These are phyloP conservation scores for Microctenopoma lineatum DNA, from an alignment of 2,797 vertebrate genomes.

Conservation along the genomic window DNA sequence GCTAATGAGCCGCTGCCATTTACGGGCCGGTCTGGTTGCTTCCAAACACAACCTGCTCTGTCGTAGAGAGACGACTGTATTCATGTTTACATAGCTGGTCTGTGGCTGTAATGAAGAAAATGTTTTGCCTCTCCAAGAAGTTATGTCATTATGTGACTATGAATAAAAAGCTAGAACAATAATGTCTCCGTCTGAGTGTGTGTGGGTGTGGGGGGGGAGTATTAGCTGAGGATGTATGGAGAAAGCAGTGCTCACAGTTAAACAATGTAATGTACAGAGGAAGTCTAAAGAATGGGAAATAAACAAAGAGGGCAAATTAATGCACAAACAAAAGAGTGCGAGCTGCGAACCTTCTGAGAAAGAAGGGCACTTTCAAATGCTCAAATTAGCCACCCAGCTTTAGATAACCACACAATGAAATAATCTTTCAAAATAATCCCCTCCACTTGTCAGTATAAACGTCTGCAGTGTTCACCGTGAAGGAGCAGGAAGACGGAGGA, in stretches of 20 bases:
- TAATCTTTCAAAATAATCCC: conserved; percentile 43
- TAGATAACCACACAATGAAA: conserved; percentile 31
- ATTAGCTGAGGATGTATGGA: conserved; percentile 29
- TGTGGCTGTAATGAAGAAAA: conserved; percentile 20
- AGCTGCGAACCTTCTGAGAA: conserved; percentile 4
- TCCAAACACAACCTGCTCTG: conserved; percentile 11
- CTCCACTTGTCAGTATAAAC: conserved; percentile 14
- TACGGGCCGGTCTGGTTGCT: conserved; percentile 7
- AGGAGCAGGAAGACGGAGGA: neutral
- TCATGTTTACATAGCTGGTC: conserved; percentile 27
- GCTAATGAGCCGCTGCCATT: conserved; percentile 23
- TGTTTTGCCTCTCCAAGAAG: conserved; percentile 1
- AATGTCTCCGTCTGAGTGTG: conserved; percentile 21
- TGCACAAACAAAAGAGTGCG: conserved; percentile 14
- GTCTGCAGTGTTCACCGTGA: conserved; percentile 11
- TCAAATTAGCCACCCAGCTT: conserved; percentile 43
- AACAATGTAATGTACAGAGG: conserved; percentile 41
- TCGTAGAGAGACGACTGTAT: conserved; percentile 21
- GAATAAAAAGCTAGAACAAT: conserved; percentile 48
- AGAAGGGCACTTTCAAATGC: conserved; percentile 7
- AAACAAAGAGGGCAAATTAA: conserved; percentile 26
- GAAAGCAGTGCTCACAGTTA: conserved; percentile 35
- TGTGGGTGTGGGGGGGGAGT: neutral
- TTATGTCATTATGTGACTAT: conserved; percentile 43
- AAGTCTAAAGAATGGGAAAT: conserved; percentile 34